These are phyloP conservation scores for Hololepta plana DNA, from an alignment of 2,888 invertebrate genomes.

Conservation along the genomic window DNA sequence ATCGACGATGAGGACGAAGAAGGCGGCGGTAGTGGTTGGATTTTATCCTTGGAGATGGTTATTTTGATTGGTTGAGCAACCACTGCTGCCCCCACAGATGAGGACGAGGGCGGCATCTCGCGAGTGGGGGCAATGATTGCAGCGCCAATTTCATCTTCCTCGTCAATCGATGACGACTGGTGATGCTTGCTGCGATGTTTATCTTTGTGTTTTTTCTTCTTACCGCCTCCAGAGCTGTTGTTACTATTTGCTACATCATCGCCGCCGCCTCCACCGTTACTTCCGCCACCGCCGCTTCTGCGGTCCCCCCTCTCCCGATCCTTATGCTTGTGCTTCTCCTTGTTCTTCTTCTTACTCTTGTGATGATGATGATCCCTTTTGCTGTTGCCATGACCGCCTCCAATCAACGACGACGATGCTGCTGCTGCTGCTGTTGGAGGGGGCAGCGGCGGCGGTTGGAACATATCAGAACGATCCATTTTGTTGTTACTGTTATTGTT, in stretches of 20 bases:
- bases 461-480: no score
- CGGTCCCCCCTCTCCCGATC: slow-evolving; percentile 38
- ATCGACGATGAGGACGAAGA: no score
- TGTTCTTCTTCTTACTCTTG: slow-evolving; percentile 45
- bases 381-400: slow-evolving; percentile 19
- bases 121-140: no score
- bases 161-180: slow-evolving; percentile 29
- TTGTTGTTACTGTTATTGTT: no score
- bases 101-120: slow-evolving; percentile 14
- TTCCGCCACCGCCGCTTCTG: slow-evolving; percentile 31
- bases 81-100: slow-evolving; percentile 12
- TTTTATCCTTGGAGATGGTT: slow-evolving; percentile 41
- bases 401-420: slow-evolving; percentile 13
- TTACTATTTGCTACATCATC: no score
- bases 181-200: slow-evolving; percentile 31
- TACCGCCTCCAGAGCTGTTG: no score
- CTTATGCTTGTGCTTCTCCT: slow-evolving; percentile 64
- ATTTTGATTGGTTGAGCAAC: slow-evolving; percentile 31
- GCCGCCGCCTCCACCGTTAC: no score
- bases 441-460: no score
- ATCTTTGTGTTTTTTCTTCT: slow-evolving; percentile 59
- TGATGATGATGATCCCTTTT: slow-evolving; percentile 21
- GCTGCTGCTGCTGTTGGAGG: slow-evolving; percentile 8
- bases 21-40: slow-evolving; percentile 16
- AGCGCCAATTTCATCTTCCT: no score